Evolutionary conservation across 1,140 invertebrate genomes (phyloP), one percentile per base, ranked within the genome.

Genomic region (Panulirus ornatus): DNA sequence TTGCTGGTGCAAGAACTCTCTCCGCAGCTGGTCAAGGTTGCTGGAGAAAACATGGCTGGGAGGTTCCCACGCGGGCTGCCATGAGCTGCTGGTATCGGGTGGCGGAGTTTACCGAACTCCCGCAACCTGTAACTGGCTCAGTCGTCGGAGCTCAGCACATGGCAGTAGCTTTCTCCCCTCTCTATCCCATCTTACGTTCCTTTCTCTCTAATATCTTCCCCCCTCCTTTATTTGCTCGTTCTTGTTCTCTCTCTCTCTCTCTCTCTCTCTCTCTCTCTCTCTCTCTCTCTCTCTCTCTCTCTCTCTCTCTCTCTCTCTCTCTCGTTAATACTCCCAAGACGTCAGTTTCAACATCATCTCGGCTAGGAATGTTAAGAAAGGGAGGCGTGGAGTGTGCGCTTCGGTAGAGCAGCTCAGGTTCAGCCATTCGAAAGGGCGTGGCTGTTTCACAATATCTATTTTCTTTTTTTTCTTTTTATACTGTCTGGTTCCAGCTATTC

Each of bases 1-100:
- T n/a, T n/a, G n/a, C n/a, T n/a, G n/a, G n/a, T n/a, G n/a, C n/a
- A n/a, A n/a, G n/a, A n/a, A n/a, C n/a, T 30, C 58, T 22, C 58
- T 66, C n/a, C 27, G n/a, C 27, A 27, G 58, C 54, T 66, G 58
- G 58, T 66, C 58, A 66, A 66, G 58, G 58, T 27, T 66, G n/a
- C 2, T 9, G 27, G n/a, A 66, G 58, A 66, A 34, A 66, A 66
- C 58, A 8, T 8, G 2, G 5, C 27, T 30, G n/a, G 22, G 54
- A 19, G 3, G 54, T 30, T 5, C n/a, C 22, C 30, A 30, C 11
- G 19, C 22, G 16, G 8, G 51, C 8, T 54, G 5, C 14, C 44
- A 47, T 47, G 14, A 47, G 19, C 3, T 58, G 19, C 3, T 58
- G 54, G 14, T n/a, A 22, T 22, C n/a, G 54, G 14, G 0, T 58